Evolutionary conservation across 2,888 invertebrate species (phyloP).

Genomic region (Arctia plantaginis): DNA sequence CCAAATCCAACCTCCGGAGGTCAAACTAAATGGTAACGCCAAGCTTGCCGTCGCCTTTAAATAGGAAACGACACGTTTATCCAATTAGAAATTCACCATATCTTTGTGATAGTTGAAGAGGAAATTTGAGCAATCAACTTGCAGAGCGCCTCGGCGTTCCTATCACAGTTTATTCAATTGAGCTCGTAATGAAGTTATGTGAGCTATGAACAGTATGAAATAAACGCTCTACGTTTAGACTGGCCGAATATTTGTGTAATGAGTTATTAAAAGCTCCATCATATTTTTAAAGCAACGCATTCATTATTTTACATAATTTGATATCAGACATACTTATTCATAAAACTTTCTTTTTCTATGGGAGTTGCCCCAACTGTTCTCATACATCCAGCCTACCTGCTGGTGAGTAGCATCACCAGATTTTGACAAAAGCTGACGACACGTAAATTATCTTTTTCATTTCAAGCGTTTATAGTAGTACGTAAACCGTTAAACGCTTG

Average conservation of each 20-base stretch:
- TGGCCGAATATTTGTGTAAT: constrained; percentile 56
- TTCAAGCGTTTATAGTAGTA: not conserved
- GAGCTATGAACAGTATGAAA: constrained; percentile 76
- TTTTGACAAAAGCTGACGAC: not conserved
- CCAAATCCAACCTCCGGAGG: constrained; percentile 59
- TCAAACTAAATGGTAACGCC: constrained; percentile 76
- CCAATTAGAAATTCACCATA: constrained; percentile 87
- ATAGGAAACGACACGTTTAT: constrained; percentile 87
- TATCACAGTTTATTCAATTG: constrained; percentile 87
- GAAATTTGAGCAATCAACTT: constrained; percentile 87
- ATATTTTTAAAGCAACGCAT: not conserved
- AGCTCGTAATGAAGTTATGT: constrained; percentile 85
- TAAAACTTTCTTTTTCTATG: not conserved
- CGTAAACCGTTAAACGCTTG: too few species aligned
- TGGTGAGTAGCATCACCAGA: not conserved
- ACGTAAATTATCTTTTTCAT: not conserved
- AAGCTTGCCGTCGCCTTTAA: constrained; percentile 83
- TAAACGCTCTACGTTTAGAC: constrained; percentile 65
- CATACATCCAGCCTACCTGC: not conserved
- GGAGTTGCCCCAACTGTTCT: not conserved
- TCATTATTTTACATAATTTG: not conserved
- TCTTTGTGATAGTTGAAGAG: constrained; percentile 87
- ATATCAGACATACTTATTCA: not conserved
- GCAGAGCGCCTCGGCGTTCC: constrained; percentile 83
- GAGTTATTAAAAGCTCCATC: constrained; percentile 31